Evolutionary conservation across 2,888 invertebrate genomes (phyloP).

Genomic region (Gymnoscelis rufifasciata): DNA sequence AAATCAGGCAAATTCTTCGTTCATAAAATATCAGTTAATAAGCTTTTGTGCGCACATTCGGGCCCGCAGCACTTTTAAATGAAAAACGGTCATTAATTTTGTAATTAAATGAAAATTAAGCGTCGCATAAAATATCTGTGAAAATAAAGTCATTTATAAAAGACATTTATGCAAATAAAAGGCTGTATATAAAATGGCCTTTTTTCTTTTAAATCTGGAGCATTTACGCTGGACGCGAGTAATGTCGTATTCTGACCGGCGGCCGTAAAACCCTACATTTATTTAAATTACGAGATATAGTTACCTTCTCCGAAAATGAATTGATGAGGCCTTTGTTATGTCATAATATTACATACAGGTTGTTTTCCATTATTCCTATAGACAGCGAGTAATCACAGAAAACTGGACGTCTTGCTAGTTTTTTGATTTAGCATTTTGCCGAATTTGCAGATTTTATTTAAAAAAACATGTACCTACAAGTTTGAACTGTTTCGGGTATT

Average conservation of each 20-base stretch:
- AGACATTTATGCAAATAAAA: constrained; percentile 43
- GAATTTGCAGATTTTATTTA: too few species aligned
- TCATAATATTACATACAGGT: too few species aligned
- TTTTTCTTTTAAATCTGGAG: constrained; percentile 31
- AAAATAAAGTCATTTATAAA: constrained; percentile 35
- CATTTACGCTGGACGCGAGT: constrained; percentile 31
- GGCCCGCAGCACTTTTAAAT: neutral
- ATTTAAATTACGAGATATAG: constrained; percentile 45
- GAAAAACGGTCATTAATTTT: constrained; percentile 15
- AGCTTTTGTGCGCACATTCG: neutral
- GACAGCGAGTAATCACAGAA: too few species aligned
- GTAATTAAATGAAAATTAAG: constrained; percentile 20
- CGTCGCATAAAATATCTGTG: constrained; percentile 17
- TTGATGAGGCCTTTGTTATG: too few species aligned
- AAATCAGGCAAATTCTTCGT: neutral
- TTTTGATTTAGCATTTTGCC: too few species aligned
- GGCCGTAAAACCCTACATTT: constrained; percentile 41
- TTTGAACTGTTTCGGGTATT: too few species aligned
- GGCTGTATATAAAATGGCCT: constrained; percentile 35
- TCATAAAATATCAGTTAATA: neutral
- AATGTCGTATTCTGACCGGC: constrained; percentile 36
- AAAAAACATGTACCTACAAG: too few species aligned
- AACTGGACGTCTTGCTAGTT: too few species aligned
- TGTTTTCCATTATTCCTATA: too few species aligned
- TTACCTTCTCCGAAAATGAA: neutral